Evolutionary conservation across 1,140 invertebrate genomes (phyloP).

Genomic region (Polypedilum pembai): DNA sequence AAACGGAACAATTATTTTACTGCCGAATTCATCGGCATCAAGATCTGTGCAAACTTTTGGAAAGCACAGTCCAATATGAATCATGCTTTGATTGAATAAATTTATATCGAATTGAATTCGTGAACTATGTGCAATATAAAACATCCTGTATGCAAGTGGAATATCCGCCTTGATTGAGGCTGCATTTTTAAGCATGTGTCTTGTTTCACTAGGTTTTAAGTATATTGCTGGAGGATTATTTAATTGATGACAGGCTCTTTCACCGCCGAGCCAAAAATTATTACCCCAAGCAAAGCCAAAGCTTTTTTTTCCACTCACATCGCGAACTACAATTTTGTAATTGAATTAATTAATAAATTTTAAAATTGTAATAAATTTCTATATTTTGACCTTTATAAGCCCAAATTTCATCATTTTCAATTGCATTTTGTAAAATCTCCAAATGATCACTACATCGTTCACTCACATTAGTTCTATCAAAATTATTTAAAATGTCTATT

Average conservation of each 20-base stretch:
- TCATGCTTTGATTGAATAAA: constrained; percentile 16
- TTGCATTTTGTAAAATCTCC: neutral
- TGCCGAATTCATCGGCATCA: neutral
- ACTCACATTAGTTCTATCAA: neutral
- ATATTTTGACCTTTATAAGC: neutral
- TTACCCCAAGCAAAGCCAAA: neutral
- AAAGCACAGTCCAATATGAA: neutral
- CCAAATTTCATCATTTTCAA: constrained; percentile 5
- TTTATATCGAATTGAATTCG: neutral
- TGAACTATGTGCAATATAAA: neutral
- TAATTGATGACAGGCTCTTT: neutral
- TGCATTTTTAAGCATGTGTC: neutral
- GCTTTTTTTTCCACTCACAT: neutral
- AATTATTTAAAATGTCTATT: neutral
- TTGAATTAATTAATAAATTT: neutral
- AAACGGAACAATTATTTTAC: neutral
- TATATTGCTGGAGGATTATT: neutral
- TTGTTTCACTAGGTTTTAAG: neutral
- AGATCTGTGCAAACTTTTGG: neutral
- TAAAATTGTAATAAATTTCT: neutral
- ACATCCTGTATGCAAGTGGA: neutral
- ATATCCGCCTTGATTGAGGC: neutral
- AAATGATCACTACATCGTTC: constrained; percentile 1
- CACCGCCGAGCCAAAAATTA: neutral
- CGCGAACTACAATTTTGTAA: neutral